Conservation (phyloP, 2,113 vertebrate species). For the Prionailurus bengalensis region DNA sequence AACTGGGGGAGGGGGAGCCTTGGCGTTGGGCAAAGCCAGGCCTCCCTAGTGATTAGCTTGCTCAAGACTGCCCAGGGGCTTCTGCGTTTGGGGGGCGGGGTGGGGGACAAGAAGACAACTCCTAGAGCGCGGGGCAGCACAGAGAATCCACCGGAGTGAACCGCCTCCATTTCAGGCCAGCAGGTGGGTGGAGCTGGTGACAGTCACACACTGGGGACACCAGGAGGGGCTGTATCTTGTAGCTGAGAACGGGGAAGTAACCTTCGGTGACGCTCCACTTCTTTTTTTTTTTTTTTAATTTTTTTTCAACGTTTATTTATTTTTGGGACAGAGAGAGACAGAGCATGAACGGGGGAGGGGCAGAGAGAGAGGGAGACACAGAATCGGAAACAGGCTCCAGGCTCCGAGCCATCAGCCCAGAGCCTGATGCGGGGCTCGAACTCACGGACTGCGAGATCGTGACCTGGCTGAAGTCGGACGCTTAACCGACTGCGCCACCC, state of each 20-base stretch:
- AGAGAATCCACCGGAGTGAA: constrained; percentile 92
- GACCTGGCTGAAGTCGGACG: no score
- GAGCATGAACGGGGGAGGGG: no score
- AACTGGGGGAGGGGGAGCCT: constrained; percentile 87
- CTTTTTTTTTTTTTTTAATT: constrained; percentile 48
- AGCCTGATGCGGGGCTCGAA: no score
- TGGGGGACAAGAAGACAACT: constrained; percentile 92
- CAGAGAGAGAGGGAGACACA: no score
- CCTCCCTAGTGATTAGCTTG: constrained; percentile 91
- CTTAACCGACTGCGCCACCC: no score
- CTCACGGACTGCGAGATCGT: no score
- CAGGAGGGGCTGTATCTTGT: constrained; percentile 91
- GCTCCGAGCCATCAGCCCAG: no score
- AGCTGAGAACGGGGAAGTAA: constrained; percentile 89
- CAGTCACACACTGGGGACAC: constrained; percentile 89
- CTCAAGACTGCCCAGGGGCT: constrained; percentile 87
- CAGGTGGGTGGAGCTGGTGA: constrained; percentile 94
- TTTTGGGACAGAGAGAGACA: no score
- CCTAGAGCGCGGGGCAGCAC: constrained; percentile 89
- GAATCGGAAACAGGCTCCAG: no score
- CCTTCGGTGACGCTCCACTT: constrained; percentile 90
- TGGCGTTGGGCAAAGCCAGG: constrained; percentile 89
- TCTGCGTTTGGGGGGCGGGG: constrained; percentile 89
- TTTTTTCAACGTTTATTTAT: no score
- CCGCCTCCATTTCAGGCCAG: constrained; percentile 90